Evolutionary conservation across 2,113 vertebrate species (phyloP).

Genomic region (Callionymus lyra): DNA sequence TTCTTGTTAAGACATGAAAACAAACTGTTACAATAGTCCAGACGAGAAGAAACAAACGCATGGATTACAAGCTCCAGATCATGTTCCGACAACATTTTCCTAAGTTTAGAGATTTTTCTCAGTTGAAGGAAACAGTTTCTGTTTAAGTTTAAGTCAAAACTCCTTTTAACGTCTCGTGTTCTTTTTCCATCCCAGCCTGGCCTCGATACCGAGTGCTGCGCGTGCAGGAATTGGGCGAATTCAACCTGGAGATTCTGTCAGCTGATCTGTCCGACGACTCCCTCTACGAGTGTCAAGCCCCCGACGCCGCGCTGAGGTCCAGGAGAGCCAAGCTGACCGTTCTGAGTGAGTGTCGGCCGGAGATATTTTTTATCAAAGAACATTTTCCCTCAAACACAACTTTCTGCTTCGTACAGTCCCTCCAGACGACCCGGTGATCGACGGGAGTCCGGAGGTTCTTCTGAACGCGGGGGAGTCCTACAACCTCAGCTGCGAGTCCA

Average conservation of each 20-base stretch:
- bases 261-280: slow-evolving; percentile 89
- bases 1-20: no score
- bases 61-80: no score
- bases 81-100: no score
- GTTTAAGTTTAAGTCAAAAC: no score
- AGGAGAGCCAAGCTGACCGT: slow-evolving; percentile 85
- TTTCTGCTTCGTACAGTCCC: slow-evolving; percentile 55
- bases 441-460: slow-evolving; percentile 80
- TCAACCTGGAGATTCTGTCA: slow-evolving; percentile 85
- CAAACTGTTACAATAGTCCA: no score
- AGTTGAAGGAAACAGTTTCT: no score
- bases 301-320: slow-evolving; percentile 86
- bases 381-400: not conserved
- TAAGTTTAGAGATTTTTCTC: no score
- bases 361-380: not conserved
- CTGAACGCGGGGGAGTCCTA: slow-evolving; percentile 79
- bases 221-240: slow-evolving; percentile 78
- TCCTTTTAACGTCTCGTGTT: not conserved
- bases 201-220: slow-evolving; percentile 83
- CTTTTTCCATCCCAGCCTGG: slow-evolving; percentile 74
- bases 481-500: slow-evolving; percentile 86
- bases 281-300: slow-evolving; percentile 89
- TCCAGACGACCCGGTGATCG: slow-evolving; percentile 83
- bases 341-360: slow-evolving; percentile 64
- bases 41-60: no score